Percentiles rank a stretch among this genome's conserved stretches.
Evolutionary conservation across 1,140 invertebrate genomes (phyloP).

Genomic region (Pantala flavescens): DNA sequence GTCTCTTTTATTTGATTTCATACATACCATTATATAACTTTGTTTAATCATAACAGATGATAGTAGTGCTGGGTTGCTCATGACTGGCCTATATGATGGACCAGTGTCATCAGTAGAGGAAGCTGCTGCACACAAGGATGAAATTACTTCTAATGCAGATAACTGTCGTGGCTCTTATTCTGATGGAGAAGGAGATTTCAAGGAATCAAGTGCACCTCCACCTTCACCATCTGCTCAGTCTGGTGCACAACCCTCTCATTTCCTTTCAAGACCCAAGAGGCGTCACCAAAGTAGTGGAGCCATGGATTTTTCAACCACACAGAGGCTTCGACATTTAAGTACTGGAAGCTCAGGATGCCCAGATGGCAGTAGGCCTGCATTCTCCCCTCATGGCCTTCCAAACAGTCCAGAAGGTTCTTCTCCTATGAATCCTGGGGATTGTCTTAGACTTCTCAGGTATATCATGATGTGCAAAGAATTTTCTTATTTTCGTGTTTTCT

Average conservation of each 20-base stretch:
- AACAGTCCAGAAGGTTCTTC: background rate
- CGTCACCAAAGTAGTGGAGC: conserved; percentile 14
- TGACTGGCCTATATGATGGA: conserved; percentile 34
- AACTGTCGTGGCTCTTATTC: background rate
- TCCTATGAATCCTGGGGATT: background rate
- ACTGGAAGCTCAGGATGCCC: background rate
- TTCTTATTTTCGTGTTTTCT: too few species aligned
- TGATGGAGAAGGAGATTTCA: background rate
- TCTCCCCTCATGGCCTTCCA: background rate
- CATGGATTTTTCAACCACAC: background rate
- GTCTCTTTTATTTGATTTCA: too few species aligned
- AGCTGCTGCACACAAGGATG: conserved; percentile 14
- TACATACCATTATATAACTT: too few species aligned
- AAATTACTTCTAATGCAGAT: background rate
- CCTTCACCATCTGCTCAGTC: background rate
- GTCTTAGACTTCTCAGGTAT: background rate
- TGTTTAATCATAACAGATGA: conserved; percentile 43
- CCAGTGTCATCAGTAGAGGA: conserved; percentile 14
- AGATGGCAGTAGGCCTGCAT: background rate
- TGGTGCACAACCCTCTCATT: background rate
- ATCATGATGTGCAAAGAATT: background rate
- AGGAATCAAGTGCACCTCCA: background rate
- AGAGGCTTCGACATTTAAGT: background rate
- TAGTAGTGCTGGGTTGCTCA: conserved; percentile 49
- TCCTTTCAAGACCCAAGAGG: background rate